A percentile compares a stretch with the other conserved stretches of the same genome.
These are phyloP conservation scores for Nemotelus nigrinus DNA, from an alignment of 2,888 invertebrate species.

Conservation along the genomic window DNA sequence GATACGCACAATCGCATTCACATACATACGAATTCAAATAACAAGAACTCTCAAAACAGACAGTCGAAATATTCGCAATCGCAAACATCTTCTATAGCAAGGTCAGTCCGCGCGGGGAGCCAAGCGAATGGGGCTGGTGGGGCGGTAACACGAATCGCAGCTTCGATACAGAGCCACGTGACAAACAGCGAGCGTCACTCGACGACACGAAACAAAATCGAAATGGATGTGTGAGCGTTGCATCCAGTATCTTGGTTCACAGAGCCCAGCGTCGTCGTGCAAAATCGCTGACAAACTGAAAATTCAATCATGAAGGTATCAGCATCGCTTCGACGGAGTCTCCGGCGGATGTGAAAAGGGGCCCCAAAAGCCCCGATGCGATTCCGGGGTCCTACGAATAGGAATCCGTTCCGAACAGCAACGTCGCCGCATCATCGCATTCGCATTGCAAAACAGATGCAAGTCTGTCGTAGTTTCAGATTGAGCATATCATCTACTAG, in stretches of 20 bases:
- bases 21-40: background rate
- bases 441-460: conserved; percentile 18
- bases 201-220: conserved; percentile 4
- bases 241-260: conserved; percentile 3
- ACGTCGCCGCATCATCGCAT: background rate
- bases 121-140: conserved; percentile 30
- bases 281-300: conserved; percentile 44
- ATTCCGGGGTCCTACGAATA: conserved; percentile 15
- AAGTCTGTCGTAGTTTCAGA: background rate
- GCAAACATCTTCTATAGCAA: background rate
- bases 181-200: background rate
- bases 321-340: conserved; percentile 11
- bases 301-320: conserved; percentile 27
- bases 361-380: conserved; percentile 16
- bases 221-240: conserved; percentile 37
- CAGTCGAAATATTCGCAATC: background rate
- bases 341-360: conserved; percentile 12
- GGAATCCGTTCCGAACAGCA: conserved; percentile 5
- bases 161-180: conserved; percentile 16
- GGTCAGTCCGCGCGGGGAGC: background rate
- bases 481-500: background rate
- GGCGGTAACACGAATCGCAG: conserved; percentile 27
- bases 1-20: conserved; percentile 14
- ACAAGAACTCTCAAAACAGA: background rate
- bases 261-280: conserved; percentile 30